phyloP scores from a whole-genome alignment of 2,888 invertebrate species.

The Margaritifera margaritifera region DNA sequence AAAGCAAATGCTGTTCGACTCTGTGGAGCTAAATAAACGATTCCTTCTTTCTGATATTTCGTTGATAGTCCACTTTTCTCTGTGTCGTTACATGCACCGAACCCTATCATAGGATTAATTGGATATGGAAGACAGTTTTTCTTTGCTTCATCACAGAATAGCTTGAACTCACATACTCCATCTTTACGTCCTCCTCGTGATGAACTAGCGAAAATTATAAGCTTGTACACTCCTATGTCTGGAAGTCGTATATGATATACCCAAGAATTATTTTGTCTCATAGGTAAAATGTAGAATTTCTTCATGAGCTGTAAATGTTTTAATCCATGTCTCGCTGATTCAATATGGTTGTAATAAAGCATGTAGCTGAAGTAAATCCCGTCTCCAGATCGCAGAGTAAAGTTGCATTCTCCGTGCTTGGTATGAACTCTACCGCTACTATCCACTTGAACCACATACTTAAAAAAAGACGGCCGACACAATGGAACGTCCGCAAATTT shows the following conservation, averaged over 20 bases:
- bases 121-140: constrained; percentile 38
- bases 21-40: constrained; percentile 19
- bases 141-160: constrained; percentile 29
- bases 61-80: constrained; percentile 30
- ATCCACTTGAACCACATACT: constrained; percentile 12
- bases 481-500: constrained; percentile 29
- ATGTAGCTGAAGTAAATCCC: constrained; percentile 25
- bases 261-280: constrained; percentile 25
- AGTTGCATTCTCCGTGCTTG: constrained; percentile 20
- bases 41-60: constrained; percentile 29
- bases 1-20: too few species aligned
- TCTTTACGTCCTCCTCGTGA: constrained; percentile 10
- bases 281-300: constrained; percentile 38
- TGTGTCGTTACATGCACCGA: constrained; percentile 36
- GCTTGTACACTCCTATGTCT: constrained; percentile 38
- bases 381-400: constrained; percentile 16
- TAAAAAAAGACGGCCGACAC: constrained; percentile 21
- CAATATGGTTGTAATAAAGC: constrained; percentile 39
- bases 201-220: constrained; percentile 25
- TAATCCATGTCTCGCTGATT: constrained; percentile 33
- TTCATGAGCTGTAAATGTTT: constrained; percentile 23
- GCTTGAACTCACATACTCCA: constrained; percentile 38
- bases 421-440: constrained; percentile 20
- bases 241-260: constrained; percentile 40
- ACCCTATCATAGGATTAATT: constrained; percentile 39